Conservation (phyloP, 2,113 vertebrate genomes). For the Coracopsis vasa region DNA sequence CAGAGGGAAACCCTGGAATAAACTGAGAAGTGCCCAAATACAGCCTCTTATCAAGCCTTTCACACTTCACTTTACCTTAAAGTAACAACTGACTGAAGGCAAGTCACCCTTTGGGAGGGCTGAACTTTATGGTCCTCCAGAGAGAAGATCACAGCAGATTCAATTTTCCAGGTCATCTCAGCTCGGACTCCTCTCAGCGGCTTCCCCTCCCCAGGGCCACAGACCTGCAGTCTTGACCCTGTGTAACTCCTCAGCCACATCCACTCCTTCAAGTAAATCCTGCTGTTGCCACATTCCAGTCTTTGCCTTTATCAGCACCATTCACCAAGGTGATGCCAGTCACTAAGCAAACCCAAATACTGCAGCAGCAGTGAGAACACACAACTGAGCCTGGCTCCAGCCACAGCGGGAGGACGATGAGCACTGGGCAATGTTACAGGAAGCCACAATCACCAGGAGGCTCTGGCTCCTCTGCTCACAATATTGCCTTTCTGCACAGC, state of each 20-base stretch:
- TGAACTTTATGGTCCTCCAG: not conserved
- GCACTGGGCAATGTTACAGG: not conserved
- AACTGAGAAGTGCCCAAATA: not conserved
- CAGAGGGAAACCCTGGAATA: not conserved
- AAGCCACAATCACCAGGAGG: not conserved
- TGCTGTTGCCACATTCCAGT: not conserved
- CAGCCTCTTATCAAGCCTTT: not conserved
- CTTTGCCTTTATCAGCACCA: not conserved
- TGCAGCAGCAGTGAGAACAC: not conserved
- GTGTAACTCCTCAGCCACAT: not conserved
- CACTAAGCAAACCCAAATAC: not conserved
- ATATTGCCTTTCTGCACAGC: not conserved
- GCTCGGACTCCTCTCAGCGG: not conserved
- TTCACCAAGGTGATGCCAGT: not conserved
- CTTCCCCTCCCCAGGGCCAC: not conserved
- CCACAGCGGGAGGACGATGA: rapidly evolving
- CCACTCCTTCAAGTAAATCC: not conserved
- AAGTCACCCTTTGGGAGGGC: not conserved
- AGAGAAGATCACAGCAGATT: not conserved
- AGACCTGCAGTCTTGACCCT: not conserved
- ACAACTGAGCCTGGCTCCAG: not conserved
- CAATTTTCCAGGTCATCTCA: not conserved
- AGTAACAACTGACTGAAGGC: not conserved
- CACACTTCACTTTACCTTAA: not conserved
- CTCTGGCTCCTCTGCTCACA: not conserved